Percentiles rank a stretch among this genome's conserved stretches.
Evolutionary conservation across 2,113 vertebrate species (phyloP).

Genomic region (Eleginops maclovinus): DNA sequence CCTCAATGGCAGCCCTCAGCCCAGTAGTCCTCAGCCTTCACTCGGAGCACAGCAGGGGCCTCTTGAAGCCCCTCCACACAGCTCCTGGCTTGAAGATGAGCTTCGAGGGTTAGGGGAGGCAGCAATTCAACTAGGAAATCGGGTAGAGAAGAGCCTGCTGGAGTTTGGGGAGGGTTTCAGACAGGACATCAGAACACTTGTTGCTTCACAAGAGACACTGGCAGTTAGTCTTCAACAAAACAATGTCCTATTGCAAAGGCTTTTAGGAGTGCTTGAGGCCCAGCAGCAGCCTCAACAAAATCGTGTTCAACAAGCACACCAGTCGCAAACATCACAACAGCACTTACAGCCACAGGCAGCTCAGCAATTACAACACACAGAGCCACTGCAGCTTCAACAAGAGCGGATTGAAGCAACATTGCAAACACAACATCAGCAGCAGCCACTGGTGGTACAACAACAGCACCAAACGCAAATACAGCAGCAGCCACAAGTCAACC

Average conservation of each 20-base stretch:
- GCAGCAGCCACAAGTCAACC: conserved; percentile 61
- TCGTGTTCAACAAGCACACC: conserved; percentile 64
- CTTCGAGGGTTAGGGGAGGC: conserved; percentile 84
- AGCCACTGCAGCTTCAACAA: conserved; percentile 56
- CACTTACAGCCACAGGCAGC: conserved; percentile 63
- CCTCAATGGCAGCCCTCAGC: conserved; percentile 85
- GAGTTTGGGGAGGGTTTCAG: conserved; percentile 84
- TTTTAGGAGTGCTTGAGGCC: conserved; percentile 84
- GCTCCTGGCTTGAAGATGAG: conserved; percentile 86
- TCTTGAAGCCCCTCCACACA: conserved; percentile 79
- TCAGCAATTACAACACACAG: conserved; percentile 61
- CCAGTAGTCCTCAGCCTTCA: conserved; percentile 85
- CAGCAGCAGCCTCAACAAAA: conserved; percentile 80
- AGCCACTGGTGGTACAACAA: conserved; percentile 59
- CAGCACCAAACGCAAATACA: conserved; percentile 69
- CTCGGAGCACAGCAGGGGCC: conserved; percentile 82
- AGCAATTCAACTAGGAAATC: conserved; percentile 83
- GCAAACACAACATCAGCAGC: conserved; percentile 63
- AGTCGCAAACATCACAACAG: conserved; percentile 68
- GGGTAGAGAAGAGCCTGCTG: conserved; percentile 82
- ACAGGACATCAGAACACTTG: conserved; percentile 83
- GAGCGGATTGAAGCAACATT: conserved; percentile 63
- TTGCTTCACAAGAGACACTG: conserved; percentile 84
- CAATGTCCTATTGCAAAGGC: conserved; percentile 85
- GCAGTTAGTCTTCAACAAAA: conserved; percentile 85